phyloP scores from a whole-genome alignment of 2,888 invertebrate species.

The Pristionchus maxplancki region DNA sequence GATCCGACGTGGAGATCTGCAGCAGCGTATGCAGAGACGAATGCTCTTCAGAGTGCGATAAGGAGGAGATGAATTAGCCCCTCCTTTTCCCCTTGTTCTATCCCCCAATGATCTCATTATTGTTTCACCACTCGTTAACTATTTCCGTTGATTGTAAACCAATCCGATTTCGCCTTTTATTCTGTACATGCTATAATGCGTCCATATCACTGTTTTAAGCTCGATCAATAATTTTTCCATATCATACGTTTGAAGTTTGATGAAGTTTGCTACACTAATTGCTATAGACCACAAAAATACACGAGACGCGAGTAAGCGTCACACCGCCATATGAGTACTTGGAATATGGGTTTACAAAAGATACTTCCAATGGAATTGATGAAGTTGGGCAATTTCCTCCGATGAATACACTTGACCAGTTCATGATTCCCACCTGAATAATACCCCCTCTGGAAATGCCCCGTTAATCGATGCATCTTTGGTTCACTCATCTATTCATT shows the following conservation, averaged over 20 bases:
- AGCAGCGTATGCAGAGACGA: constrained; percentile 95
- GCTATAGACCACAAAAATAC: not conserved
- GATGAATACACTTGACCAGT: no score
- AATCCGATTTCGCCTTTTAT: not conserved
- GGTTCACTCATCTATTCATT: not conserved
- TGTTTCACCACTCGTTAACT: not conserved
- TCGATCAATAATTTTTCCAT: not conserved
- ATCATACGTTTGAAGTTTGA: constrained; percentile 14
- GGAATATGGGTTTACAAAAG: not conserved
- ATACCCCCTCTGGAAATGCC: not conserved
- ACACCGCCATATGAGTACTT: not conserved
- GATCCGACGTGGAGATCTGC: constrained; percentile 95
- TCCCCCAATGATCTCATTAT: constrained; percentile 9
- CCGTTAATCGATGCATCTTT: not conserved
- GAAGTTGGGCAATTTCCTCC: not conserved
- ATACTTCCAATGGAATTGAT: not conserved
- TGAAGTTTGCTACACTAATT: not conserved
- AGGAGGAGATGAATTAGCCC: constrained; percentile 46
- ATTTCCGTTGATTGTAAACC: not conserved
- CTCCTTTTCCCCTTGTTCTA: not conserved
- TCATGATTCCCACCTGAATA: no score
- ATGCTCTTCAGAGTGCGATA: constrained; percentile 93
- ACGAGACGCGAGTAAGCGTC: not conserved
- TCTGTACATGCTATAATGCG: constrained; percentile 24
- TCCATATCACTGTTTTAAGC: constrained; percentile 6